Evolutionary conservation across 2,888 invertebrate genomes (phyloP).

Genomic region (Macrostomum cliftonense): DNA sequence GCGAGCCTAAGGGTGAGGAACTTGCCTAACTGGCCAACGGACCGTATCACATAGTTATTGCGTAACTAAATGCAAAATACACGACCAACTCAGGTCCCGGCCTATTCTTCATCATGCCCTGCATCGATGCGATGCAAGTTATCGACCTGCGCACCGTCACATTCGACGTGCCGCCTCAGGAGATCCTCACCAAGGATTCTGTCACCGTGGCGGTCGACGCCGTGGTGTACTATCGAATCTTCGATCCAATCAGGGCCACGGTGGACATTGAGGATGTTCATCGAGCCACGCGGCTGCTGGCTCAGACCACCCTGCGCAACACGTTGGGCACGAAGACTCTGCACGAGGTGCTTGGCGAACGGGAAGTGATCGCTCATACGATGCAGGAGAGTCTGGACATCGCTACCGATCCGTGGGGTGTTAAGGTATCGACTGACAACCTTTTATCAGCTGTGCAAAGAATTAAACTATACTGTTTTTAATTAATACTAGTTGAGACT

Average conservation of each 20-base stretch:
- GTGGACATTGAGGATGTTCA: not conserved
- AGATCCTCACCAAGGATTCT: conserved; percentile 3
- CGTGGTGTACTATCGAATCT: not conserved
- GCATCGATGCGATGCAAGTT: conserved; percentile 17
- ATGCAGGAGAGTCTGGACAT: not conserved
- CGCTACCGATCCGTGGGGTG: not conserved
- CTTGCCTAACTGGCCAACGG: too few relatives aligned
- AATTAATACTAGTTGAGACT: too few relatives aligned
- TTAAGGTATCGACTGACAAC: too few relatives aligned
- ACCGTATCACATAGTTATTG: too few relatives aligned
- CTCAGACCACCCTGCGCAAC: not conserved
- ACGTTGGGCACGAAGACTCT: not conserved
- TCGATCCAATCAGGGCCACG: conserved; percentile 1
- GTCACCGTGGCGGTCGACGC: not conserved
- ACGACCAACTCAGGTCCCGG: too few relatives aligned
- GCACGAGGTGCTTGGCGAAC: not conserved
- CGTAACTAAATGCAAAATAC: too few relatives aligned
- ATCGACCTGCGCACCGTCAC: conserved; percentile 14
- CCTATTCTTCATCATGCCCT: conserved; percentile 19
- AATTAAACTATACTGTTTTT: too few relatives aligned
- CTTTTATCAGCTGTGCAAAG: too few relatives aligned
- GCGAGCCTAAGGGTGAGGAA: conserved; percentile 14
- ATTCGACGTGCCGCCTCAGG: conserved; percentile 24
- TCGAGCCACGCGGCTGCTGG: not conserved
- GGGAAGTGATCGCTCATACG: not conserved